Evolutionary conservation across 2,797 vertebrate genomes (phyloP), one percentile per base, ranked within the genome.

Genomic region (Enteromius radiatus): DNA sequence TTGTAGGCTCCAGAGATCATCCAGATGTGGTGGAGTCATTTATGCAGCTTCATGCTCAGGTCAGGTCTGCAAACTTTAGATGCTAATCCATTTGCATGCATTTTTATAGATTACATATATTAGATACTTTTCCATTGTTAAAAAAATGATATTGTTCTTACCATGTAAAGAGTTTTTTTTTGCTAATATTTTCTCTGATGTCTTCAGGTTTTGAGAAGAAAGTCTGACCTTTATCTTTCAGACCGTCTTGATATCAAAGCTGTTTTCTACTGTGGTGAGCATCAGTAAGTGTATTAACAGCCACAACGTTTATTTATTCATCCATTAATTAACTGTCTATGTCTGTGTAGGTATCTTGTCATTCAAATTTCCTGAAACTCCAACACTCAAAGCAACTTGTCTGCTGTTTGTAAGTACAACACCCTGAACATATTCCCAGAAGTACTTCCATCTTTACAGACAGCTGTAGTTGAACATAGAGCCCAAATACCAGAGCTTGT

Each of bases 1-100:
- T 5, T 83, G 11, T 91, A 99, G 98, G 96, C 92, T 96, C 96
- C 88, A 96, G 97, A 93, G 96, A 99, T 94, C 97, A 99, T 95
- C 98, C 98, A 91, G 98, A 99, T 94, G 96, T 99, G 92, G 97
- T 97, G 91, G 98, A 98, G 94, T 99, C 98, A 84, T 99, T 99
- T 92, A 97, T 99, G 98, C 95, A 97, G 94, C 97, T 99, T 93
- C 98, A 99, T 88, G 95, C 97, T 94, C 97, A 99, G 97, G 98
- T 99, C 91, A 91, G 95, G 2, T 1, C 5, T 77, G 23, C 41
- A 28, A 23, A 17, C 23, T 45, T 31, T 45, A 41, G 11, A 69
- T 31, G 36, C 12, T 54, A 10, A 19, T 70, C 38, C 59, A 61
- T 6, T 15, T 61, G 12, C 26, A 28, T 61, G 15, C 21, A 77